Conservation (phyloP, 2,888 invertebrate genomes). For the Isotomurus palustris region DNA sequence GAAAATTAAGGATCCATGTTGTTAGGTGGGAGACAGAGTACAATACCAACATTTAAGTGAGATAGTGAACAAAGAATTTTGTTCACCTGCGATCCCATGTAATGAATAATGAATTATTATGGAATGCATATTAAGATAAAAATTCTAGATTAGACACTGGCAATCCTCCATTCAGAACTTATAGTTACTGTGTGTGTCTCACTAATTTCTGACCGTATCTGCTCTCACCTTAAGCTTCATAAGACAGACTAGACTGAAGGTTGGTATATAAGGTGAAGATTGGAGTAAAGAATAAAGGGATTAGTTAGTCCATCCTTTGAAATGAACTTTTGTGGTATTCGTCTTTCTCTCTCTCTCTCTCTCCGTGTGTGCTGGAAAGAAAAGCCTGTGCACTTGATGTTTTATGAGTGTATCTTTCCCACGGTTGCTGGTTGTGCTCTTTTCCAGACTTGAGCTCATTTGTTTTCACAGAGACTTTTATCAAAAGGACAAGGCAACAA, state of each 20-base stretch:
- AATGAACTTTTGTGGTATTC: conserved; percentile 2
- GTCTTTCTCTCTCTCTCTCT: no score
- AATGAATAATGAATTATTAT: conserved; percentile 22
- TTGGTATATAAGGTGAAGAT: conserved; percentile 7
- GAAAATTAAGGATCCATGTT: no score
- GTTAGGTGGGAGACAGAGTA: no score
- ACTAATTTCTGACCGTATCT: background rate
- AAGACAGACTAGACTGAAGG: no score
- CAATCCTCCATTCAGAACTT: background rate
- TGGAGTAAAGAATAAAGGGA: conserved; percentile 1
- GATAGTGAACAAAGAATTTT: no score
- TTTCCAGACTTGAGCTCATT: conserved; percentile 34
- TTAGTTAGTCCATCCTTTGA: conserved; percentile 4
- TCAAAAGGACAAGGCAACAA: conserved; percentile 14
- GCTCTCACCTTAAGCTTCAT: no score
- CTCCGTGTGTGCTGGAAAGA: no score
- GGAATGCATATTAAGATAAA: conserved; percentile 25
- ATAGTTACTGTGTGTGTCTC: background rate
- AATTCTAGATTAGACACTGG: conserved; percentile 15
- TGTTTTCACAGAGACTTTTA: conserved; percentile 39
- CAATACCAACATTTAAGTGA: no score
- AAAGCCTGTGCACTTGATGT: conserved; percentile 43
- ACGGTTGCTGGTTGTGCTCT: conserved; percentile 27
- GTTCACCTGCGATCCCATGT: background rate
- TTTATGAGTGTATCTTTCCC: conserved; percentile 46